These are phyloP conservation scores for Papilio machaon DNA, from an alignment of 1,140 invertebrate species.

Conservation along the genomic window DNA sequence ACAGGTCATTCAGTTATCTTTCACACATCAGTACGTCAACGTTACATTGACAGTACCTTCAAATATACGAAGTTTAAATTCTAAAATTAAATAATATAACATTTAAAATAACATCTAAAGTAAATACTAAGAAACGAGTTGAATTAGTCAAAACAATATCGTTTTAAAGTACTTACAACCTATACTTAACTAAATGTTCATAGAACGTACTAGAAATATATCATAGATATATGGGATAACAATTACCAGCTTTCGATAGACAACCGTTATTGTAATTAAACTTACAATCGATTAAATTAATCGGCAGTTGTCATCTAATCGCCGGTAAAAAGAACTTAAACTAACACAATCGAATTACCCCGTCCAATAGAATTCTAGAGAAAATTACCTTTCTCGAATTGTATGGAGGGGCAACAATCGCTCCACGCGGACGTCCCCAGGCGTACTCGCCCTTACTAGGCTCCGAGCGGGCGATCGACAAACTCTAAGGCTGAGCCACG, in stretches of 20 bases:
- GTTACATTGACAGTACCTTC: not conserved
- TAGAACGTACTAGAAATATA: constrained; percentile 97
- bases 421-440: constrained; percentile 41
- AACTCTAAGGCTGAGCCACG: constrained; percentile 60
- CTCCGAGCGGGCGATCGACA: constrained; percentile 60
- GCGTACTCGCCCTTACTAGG: constrained; percentile 52
- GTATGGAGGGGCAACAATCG: constrained; percentile 65
- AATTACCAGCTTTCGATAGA: constrained; percentile 85
- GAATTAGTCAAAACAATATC: constrained; percentile 17
- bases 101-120: constrained; percentile 7
- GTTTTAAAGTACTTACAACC: constrained; percentile 64
- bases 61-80: not conserved
- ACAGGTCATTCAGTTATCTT: constrained; percentile 33
- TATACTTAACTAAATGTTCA: constrained; percentile 85
- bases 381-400: constrained; percentile 81
- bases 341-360: constrained; percentile 63
- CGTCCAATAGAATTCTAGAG: constrained; percentile 75
- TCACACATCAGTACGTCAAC: constrained; percentile 17
- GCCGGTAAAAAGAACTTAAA: constrained; percentile 74
- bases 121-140: constrained; percentile 30
- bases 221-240: constrained; percentile 98
- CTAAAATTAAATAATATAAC: constrained; percentile 1
- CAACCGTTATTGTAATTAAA: constrained; percentile 45
- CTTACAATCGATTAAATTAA: constrained; percentile 46
- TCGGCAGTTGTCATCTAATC: constrained; percentile 61